Base-by-base conservation (phyloP, 2,888 invertebrate species). In the Carcina quercana region DNA sequence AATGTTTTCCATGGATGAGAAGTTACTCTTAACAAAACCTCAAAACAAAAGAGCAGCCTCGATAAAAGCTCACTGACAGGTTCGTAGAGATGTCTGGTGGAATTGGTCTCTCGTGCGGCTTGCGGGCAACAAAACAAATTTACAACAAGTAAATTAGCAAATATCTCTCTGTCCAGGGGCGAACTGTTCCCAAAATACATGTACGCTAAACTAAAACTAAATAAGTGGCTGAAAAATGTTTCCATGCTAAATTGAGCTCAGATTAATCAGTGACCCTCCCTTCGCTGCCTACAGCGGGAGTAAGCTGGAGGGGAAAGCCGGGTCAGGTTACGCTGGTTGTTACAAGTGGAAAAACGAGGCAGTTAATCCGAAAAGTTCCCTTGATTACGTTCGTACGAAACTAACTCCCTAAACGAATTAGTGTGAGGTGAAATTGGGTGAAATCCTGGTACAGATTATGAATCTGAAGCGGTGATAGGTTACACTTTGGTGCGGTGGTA, bases 351-450 rank as follows among this genome's bases (percentile, higher is more conserved):
- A 79, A 80, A 79, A 79, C 75, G 68, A 63, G 59, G 59, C 50
- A 55, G 64, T 70, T 82, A 82, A 82, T 80, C 72, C 65, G 62
- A 74, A 82, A 82, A 82, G 62, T 82, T 82, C 73, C 64, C 67
- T 66, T 82, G 82, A 82, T 82, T 80, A 76, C 67, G 63, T 70
- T 65, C 65, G 65, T 67, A 67, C 59, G 57, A 60, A 75, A 74
- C 69, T 78, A 75, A 68, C 69, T 79, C 79, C 80, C 80, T 52
- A 56, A 74, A 67, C 74, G 72, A 73, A 80, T 78, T 78, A 75
- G 68, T 59, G 60, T 43, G 47, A 63, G 50, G 59, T 60, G 59
- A 66, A 69, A 74, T 67, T 70, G 61, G 68, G 60, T 60, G 65
- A 67, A 69, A 68, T 67, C 66, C 56, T 50, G 54, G 52, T 56